Percentiles rank a stretch among this genome's conserved stretches.
Conservation (phyloP, 1,140 invertebrate genomes). For the Mesaphorura yosii region DNA sequence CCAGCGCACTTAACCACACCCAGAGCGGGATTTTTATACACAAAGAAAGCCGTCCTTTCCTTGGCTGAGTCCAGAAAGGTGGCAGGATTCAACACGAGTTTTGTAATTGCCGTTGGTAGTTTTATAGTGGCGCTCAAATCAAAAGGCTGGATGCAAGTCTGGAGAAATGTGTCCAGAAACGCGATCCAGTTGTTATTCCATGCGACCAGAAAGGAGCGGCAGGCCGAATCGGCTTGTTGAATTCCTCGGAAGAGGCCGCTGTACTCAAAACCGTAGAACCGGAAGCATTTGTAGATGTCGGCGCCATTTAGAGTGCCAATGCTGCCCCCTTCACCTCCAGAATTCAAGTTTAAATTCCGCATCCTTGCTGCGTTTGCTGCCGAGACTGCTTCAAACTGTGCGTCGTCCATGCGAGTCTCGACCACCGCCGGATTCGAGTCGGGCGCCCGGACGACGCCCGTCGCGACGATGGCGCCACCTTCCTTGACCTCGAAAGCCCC, state of each 20-base stretch:
- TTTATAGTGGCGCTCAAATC: conserved; percentile 61
- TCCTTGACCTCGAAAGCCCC: conserved; percentile 89
- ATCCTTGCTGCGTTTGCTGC: not conserved
- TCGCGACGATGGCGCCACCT: conserved; percentile 66
- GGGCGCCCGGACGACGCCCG: conserved; percentile 57
- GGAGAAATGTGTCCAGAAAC: conserved; percentile 88
- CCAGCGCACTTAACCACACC: not conserved
- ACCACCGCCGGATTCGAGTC: no score
- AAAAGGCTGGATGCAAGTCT: conserved; percentile 66
- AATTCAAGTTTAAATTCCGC: not conserved
- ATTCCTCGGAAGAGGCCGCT: conserved; percentile 74
- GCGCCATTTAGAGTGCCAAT: conserved; percentile 41
- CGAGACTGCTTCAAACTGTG: not conserved
- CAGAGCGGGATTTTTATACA: not conserved
- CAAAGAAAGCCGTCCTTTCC: not conserved
- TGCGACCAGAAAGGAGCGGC: conserved; percentile 46
- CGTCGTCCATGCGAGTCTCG: not conserved
- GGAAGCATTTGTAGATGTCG: conserved; percentile 88
- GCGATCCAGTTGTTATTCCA: conserved; percentile 88
- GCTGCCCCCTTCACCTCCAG: not conserved
- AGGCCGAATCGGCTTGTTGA: conserved; percentile 33
- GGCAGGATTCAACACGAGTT: conserved; percentile 64
- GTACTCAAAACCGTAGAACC: conserved; percentile 89
- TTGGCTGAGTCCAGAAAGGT: not conserved
- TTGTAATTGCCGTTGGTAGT: conserved; percentile 75